Conservation (phyloP, 2,888 invertebrate genomes). For the Hypolimnas misippus region DNA sequence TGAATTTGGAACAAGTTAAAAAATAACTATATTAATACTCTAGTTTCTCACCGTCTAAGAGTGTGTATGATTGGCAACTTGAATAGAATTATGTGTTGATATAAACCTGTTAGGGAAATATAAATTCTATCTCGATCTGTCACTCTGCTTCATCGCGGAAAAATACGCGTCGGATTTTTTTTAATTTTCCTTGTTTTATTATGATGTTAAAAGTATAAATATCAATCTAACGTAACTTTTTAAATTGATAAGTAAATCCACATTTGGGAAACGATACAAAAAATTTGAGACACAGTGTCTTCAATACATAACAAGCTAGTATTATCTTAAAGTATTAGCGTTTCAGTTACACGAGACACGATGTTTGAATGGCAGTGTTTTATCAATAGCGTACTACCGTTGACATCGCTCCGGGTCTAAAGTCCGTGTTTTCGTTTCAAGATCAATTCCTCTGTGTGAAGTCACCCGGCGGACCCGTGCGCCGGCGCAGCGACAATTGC, state of each 20-base stretch:
- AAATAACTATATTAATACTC: too few species aligned
- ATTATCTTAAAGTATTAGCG: not conserved
- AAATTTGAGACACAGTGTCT: not conserved
- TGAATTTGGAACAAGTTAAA: too few species aligned
- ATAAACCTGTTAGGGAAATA: not conserved
- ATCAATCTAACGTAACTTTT: too few species aligned
- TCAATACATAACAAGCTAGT: not conserved
- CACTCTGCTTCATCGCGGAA: not conserved
- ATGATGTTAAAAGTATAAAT: too few species aligned
- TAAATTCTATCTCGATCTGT: not conserved
- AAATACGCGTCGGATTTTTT: not conserved
- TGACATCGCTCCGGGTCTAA: constrained; percentile 28
- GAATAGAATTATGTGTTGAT: too few species aligned
- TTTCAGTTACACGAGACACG: constrained; percentile 4
- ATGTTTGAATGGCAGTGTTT: constrained; percentile 21
- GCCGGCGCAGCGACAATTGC: constrained; percentile 34
- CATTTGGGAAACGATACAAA: too few species aligned
- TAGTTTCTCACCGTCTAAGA: too few species aligned
- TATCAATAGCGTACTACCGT: constrained; percentile 25
- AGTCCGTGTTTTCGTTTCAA: constrained; percentile 42
- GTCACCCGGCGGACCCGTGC: constrained; percentile 28
- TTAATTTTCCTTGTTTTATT: not conserved
- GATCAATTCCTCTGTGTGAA: constrained; percentile 31
- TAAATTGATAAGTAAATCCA: too few species aligned
- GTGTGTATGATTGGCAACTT: too few species aligned